Conservation (phyloP, 2,797 vertebrate species). For the Toxotes lorentzi region DNA sequence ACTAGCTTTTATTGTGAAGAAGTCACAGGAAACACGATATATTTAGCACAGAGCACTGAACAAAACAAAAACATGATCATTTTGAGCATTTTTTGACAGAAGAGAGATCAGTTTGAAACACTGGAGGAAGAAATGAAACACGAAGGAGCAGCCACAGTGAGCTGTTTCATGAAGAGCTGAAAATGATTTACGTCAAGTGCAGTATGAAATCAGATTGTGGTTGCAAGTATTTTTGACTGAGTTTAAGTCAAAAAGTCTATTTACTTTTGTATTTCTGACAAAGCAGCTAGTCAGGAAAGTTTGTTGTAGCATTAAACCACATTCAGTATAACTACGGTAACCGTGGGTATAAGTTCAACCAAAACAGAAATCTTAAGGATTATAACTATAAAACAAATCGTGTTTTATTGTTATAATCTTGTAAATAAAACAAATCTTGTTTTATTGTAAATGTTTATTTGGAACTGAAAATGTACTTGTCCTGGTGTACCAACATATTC, state of each 20-base stretch:
- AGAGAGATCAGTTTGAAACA: background rate
- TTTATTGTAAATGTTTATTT: background rate
- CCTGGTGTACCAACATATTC: background rate
- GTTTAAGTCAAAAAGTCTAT: too few species aligned
- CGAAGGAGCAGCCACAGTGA: background rate
- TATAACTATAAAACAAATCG: slow-evolving; percentile 6
- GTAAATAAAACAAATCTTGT: background rate
- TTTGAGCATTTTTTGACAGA: background rate
- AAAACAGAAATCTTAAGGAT: slow-evolving; percentile 11
- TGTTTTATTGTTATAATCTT: background rate
- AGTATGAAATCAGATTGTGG: background rate
- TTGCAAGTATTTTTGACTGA: too few species aligned
- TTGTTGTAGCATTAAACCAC: background rate
- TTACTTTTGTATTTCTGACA: background rate
- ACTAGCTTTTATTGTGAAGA: background rate
- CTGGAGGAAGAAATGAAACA: background rate
- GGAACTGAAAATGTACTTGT: background rate
- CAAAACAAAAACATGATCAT: background rate
- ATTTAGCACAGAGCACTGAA: background rate
- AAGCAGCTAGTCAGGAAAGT: too few species aligned
- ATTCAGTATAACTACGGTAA: background rate
- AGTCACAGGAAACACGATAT: background rate
- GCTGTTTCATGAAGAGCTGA: background rate
- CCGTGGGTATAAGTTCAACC: background rate
- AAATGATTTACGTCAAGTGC: background rate